Conservation (phyloP, 2,113 vertebrate species). For the Syrmaticus mikado region DNA sequence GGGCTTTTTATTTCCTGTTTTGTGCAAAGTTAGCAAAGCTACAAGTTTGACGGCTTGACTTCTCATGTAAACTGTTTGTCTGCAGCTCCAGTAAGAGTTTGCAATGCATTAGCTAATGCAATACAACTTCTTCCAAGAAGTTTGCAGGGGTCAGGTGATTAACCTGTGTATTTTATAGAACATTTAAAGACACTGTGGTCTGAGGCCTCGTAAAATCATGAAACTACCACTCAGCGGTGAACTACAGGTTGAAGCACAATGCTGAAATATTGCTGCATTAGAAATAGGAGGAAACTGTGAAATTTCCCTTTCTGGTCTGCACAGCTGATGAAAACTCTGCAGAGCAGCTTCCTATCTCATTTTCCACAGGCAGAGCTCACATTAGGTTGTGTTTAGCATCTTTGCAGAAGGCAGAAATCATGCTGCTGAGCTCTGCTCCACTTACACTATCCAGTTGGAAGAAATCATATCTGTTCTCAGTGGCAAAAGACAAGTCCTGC, state of each 20-base stretch:
- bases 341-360: not conserved
- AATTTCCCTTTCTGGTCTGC: conserved; percentile 7
- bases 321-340: not conserved
- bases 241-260: conserved; percentile 43
- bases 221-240: conserved; percentile 49
- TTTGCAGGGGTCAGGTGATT: conserved; percentile 71
- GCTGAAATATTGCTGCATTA: conserved; percentile 65
- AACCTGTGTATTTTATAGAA: conserved; percentile 68
- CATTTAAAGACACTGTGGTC: conserved; percentile 71
- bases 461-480: not conserved
- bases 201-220: conserved; percentile 62
- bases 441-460: not conserved
- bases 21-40: conserved; percentile 74
- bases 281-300: conserved; percentile 21
- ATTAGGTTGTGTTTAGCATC: not conserved
- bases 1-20: conserved; percentile 54
- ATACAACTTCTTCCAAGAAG: conserved; percentile 71
- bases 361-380: conserved; percentile 3
- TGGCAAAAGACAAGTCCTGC: not conserved
- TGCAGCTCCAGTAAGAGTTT: conserved; percentile 61
- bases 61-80: conserved; percentile 56
- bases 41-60: conserved; percentile 72
- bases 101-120: conserved; percentile 80
- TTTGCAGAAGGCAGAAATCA: not conserved
- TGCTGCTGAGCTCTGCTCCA: conserved; percentile 50